Evolutionary conservation across 92 coral and sea anemone species (phyloP).

Genomic region (Paragorgia papillata): DNA sequence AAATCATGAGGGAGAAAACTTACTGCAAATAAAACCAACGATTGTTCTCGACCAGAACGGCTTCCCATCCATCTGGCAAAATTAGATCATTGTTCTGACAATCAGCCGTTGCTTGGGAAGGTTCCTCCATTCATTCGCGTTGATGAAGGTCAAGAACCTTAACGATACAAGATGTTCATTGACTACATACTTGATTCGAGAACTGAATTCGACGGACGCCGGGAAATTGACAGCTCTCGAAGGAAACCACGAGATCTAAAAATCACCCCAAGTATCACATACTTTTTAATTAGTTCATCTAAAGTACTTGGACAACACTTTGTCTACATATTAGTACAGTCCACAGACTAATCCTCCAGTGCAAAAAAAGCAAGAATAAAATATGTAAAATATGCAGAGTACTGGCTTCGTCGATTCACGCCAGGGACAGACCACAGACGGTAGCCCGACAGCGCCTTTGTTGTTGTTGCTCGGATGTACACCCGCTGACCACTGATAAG

Average conservation of each 20-base stretch:
- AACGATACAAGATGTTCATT: background rate
- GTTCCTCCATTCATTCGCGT: conserved; percentile 40
- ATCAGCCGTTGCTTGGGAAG: conserved; percentile 2
- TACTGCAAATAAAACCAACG: conserved; percentile 37
- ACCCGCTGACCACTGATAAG: conserved; percentile 8
- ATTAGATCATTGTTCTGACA: background rate
- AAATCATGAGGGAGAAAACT: conserved; percentile 1
- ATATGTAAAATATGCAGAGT: conserved; percentile 23
- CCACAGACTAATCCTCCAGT: background rate
- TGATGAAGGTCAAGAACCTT: background rate
- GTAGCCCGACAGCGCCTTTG: conserved; percentile 12
- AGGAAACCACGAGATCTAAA: conserved; percentile 7
- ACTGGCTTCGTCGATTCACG: conserved; percentile 1
- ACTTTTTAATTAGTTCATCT: conserved; percentile 25
- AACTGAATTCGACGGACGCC: too few relatives aligned
- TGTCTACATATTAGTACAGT: conserved; percentile 19
- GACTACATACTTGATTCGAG: background rate
- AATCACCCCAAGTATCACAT: background rate
- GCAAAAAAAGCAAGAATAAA: conserved; percentile 25
- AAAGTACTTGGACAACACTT: background rate
- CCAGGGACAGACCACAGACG: background rate
- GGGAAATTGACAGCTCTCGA: conserved; percentile 14
- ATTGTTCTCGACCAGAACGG: conserved; percentile 19
- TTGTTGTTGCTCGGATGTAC: background rate
- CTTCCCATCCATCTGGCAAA: conserved; percentile 32